Base-by-base conservation (phyloP, 2,888 invertebrate genomes). In the Chaetogeoica ovagalla region DNA sequence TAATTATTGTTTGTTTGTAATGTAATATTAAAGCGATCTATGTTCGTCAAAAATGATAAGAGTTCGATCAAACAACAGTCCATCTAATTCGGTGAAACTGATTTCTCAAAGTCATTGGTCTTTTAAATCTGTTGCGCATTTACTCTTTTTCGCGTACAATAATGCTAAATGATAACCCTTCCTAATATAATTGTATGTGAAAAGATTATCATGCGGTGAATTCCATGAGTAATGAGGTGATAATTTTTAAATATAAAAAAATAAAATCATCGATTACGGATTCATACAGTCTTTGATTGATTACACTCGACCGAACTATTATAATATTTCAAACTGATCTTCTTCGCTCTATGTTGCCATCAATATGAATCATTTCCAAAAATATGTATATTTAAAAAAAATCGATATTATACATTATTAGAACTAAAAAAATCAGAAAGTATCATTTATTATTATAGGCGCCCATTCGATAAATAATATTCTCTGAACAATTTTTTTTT, bases 51-150 rank as follows among this genome's bases (percentile, higher is more conserved):
- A 43, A 43, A 37, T 21, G n/a, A 8, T 37, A 13, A 2, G 43
- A 48, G 65, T 66, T 66, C 57, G 55, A 59, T 19, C 43, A 4
- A 75, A 65, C 39, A 37, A 55, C 23, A 15, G 19, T 55, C 13
- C 30, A 63, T 73, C 48, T 37, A 55, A 57, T 74, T 66, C 23
- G 23, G 21, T 57, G 15, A 52, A 52, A 63, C 17, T 57, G 55
- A 68, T 76, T 59, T 69, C 0, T 21, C 69, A 17, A 48, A 69
- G 76, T 69, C 69, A 69, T 69, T 69, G 68, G 60, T 69, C 76
- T 79, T 75, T 48, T 39, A 39, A 68, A 39, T 63, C 39, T 21
- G 19, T 2, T 37, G 77, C 69, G 70, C 55, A 63, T 79, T 69
- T 57, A 79, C 39, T 52, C 63, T 63, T 62, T 52, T 55, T 23